Evolutionary conservation across 2,888 invertebrate species (phyloP).

Genomic region (Stenotaenia linearis): DNA sequence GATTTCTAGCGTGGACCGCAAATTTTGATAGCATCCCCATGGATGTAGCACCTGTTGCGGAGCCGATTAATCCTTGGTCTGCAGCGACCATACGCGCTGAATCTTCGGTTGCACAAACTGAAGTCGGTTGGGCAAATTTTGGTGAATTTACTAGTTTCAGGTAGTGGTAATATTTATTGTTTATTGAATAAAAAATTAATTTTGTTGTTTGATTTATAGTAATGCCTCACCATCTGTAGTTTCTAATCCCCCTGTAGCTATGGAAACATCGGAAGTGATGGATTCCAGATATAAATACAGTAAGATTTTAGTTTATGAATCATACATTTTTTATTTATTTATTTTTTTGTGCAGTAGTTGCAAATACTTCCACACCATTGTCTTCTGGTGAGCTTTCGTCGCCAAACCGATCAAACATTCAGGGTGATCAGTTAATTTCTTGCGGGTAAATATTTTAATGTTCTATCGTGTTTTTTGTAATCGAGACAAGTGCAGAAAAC

Average conservation of each 20-base stretch:
- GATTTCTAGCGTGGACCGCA: slow-evolving; percentile 41
- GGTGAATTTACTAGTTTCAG: slow-evolving; percentile 39
- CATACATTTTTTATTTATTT: too few species aligned
- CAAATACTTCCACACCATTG: neutral
- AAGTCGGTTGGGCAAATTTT: slow-evolving; percentile 43
- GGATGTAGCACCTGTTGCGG: slow-evolving; percentile 44
- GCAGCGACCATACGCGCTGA: slow-evolving; percentile 39
- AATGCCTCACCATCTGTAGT: neutral
- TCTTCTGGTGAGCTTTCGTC: neutral
- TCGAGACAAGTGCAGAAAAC: too few species aligned
- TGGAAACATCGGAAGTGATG: slow-evolving; percentile 32
- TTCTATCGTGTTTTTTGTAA: too few species aligned
- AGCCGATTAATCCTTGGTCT: slow-evolving; percentile 48
- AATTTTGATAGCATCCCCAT: slow-evolving; percentile 42
- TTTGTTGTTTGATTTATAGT: too few species aligned
- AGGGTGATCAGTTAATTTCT: neutral
- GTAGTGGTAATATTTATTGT: neutral
- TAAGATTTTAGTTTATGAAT: too few species aligned
- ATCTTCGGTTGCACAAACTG: slow-evolving; percentile 39
- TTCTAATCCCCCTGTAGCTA: slow-evolving; percentile 7
- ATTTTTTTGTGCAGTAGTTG: too few species aligned
- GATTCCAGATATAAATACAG: neutral
- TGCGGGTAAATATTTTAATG: neutral
- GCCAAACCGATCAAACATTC: neutral
- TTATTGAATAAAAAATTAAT: too few species aligned